phyloP scores from a whole-genome alignment of 2,888 invertebrate genomes.

The Gryllus longicercus region DNA sequence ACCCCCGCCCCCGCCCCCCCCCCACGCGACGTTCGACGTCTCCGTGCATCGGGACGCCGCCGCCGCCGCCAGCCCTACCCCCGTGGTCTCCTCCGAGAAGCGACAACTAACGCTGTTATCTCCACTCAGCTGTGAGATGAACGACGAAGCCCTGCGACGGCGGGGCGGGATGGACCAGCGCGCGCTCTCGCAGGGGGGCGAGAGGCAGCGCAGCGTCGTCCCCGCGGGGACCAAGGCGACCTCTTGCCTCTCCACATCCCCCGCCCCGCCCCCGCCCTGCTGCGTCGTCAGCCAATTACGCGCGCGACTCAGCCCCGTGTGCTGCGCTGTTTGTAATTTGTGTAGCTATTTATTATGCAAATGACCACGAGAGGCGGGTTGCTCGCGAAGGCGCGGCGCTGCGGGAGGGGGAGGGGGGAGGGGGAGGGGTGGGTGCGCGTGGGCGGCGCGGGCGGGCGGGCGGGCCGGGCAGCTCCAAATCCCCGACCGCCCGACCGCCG shows the following conservation, averaged over 20 bases:
- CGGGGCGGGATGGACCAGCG: background rate
- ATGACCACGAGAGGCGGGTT: background rate
- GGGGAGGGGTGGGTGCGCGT: no score
- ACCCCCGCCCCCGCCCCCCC: background rate
- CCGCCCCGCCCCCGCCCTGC: background rate
- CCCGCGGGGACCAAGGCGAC: background rate
- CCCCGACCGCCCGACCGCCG: no score
- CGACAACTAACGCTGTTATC: background rate
- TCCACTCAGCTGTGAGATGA: background rate
- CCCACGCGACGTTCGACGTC: background rate
- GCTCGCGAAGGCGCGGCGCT: no score
- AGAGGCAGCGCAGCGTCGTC: background rate
- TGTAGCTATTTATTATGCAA: slow-evolving; percentile 9
- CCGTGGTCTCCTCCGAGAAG: background rate
- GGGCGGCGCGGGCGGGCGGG: no score
- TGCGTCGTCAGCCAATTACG: slow-evolving; percentile 1
- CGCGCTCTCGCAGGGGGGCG: background rate
- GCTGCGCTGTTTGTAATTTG: slow-evolving; percentile 7
- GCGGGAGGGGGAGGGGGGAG: no score
- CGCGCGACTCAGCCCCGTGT: background rate
- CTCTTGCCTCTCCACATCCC: background rate
- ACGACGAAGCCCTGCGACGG: background rate
- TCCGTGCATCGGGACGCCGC: background rate
- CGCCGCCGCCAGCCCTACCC: background rate
- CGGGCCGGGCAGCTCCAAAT: no score